A percentile compares a stretch with the other conserved stretches of the same genome.
phyloP scores from a whole-genome alignment of 2,797 vertebrate species.

The Xenops minutus region DNA sequence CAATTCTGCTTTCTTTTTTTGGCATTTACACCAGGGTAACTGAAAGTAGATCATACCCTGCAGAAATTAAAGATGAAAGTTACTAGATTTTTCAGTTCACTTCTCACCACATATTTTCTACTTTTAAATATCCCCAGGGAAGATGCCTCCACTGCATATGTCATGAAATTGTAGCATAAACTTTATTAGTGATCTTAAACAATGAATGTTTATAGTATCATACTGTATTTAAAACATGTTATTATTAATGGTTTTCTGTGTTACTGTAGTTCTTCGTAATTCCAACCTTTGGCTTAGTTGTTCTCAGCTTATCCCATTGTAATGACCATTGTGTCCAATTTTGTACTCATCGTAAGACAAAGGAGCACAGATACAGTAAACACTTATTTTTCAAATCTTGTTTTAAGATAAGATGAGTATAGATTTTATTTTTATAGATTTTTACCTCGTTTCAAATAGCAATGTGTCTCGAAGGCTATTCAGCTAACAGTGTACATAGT shows the following conservation, averaged over 20 bases:
- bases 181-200: background rate
- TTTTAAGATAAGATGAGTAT: background rate
- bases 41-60: background rate
- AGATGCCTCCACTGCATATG: background rate
- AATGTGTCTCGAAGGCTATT: background rate
- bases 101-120: background rate
- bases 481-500: background rate
- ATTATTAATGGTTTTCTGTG: background rate
- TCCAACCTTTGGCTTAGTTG: background rate
- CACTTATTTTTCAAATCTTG: background rate
- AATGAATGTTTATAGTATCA: background rate
- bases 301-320: background rate
- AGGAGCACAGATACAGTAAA: background rate
- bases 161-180: background rate
- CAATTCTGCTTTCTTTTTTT: constrained; percentile 3
- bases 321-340: background rate
- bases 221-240: background rate
- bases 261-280: background rate
- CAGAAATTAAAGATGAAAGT: constrained; percentile 40
- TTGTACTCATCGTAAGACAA: background rate
- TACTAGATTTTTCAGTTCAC: background rate
- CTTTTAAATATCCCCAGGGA: background rate
- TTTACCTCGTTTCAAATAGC: background rate
- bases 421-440: background rate
- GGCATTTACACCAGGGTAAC: background rate